phyloP scores from a whole-genome alignment of 2,797 vertebrate species.

The Chrosomus eos region DNA sequence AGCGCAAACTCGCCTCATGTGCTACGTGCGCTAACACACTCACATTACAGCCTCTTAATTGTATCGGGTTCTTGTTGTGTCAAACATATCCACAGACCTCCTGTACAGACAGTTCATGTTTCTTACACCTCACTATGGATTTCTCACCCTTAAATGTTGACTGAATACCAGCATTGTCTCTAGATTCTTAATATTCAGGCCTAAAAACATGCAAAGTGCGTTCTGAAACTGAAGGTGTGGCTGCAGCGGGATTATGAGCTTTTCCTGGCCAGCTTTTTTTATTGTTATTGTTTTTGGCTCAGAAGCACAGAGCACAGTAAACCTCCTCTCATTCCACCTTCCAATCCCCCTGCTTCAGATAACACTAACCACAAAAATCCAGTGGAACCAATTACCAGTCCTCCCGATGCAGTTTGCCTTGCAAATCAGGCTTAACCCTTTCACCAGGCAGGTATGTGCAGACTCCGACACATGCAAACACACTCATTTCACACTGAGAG shows the following conservation, averaged over 20 bases:
- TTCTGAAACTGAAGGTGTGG: constrained; percentile 36
- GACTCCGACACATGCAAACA: constrained; percentile 13
- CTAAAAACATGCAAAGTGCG: neutral
- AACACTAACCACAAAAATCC: constrained; percentile 71
- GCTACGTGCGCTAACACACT: constrained; percentile 10
- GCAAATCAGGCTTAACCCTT: constrained; percentile 71
- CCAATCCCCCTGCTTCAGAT: constrained; percentile 63
- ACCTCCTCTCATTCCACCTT: constrained; percentile 13
- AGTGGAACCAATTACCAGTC: constrained; percentile 70
- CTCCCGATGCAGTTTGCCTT: constrained; percentile 60
- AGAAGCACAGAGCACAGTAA: constrained; percentile 1
- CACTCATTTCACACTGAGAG: neutral
- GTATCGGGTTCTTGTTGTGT: constrained; percentile 42
- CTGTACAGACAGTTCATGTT: constrained; percentile 26
- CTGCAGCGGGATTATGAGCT: constrained; percentile 31
- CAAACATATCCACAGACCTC: constrained; percentile 40
- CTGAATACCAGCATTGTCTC: neutral
- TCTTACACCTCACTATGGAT: constrained; percentile 35
- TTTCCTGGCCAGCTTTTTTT: constrained; percentile 39
- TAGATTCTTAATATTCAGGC: neutral
- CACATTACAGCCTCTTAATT: constrained; percentile 35
- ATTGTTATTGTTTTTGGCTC: constrained; percentile 58
- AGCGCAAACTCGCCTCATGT: neutral
- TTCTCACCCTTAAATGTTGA: constrained; percentile 9
- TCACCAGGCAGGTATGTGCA: constrained; percentile 50